phyloP scores from a whole-genome alignment of 2,113 vertebrate species.

The Haliaeetus leucogaster region DNA sequence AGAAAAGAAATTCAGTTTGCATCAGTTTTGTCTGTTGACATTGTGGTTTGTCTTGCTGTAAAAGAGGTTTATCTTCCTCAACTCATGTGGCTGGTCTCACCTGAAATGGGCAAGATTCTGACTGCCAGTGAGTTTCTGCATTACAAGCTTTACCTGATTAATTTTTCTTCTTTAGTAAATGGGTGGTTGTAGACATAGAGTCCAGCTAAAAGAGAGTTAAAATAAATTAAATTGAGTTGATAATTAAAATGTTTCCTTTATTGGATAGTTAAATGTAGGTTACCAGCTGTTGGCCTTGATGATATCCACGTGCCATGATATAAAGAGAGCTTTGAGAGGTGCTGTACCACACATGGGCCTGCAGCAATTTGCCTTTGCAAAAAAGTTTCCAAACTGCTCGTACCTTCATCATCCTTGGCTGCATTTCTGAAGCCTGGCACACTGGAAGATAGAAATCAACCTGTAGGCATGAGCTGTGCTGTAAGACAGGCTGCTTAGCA shows the following conservation, averaged over 20 bases:
- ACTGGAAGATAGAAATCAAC: background rate
- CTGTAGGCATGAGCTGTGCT: background rate
- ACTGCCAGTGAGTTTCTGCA: background rate
- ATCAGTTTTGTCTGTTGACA: constrained; percentile 15
- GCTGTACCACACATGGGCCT: background rate
- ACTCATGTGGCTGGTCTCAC: background rate
- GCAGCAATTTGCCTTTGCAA: background rate
- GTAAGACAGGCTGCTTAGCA: background rate
- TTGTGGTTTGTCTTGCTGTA: constrained; percentile 25
- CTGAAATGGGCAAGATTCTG: background rate
- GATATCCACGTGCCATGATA: background rate
- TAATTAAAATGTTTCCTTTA: background rate
- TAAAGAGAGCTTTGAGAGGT: background rate
- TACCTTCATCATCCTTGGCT: background rate
- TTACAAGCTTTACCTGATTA: background rate
- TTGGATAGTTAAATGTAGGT: background rate
- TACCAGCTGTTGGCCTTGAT: background rate
- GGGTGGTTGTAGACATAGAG: background rate
- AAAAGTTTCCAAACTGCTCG: background rate
- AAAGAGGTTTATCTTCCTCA: background rate
- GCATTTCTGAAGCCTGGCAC: background rate
- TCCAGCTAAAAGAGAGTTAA: background rate
- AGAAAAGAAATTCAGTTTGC: background rate
- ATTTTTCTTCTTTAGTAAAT: background rate
- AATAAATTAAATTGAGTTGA: background rate